phyloP scores from a whole-genome alignment of 1,140 invertebrate genomes.

The Achatina immaculata region DNA sequence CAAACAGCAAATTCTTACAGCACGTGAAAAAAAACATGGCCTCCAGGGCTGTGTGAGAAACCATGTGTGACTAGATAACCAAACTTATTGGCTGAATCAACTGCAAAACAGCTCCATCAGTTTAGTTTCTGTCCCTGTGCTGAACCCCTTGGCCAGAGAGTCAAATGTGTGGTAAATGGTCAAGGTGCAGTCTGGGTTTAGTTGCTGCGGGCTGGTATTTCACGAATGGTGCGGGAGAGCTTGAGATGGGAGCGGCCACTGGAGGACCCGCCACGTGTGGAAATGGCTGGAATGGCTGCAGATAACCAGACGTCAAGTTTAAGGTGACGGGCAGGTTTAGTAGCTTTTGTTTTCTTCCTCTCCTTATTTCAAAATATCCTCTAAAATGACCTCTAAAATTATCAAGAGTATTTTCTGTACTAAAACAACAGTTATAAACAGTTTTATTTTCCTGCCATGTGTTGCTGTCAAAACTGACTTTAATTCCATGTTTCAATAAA shows the following conservation, averaged over 20 bases:
- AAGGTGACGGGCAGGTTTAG: not conserved
- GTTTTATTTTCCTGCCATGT: not conserved
- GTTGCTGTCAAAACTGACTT: too few species aligned
- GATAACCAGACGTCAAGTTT: not conserved
- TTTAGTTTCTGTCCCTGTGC: conserved; percentile 61
- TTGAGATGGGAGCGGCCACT: not conserved
- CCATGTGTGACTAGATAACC: not conserved
- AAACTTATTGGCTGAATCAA: not conserved
- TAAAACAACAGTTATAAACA: not conserved
- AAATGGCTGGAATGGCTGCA: conserved; percentile 48
- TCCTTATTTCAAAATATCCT: too few species aligned
- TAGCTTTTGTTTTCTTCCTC: too few species aligned
- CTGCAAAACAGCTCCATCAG: not conserved
- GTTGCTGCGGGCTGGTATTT: conserved; percentile 33
- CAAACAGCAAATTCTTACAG: not conserved
- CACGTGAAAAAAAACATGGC: not conserved
- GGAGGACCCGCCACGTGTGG: conserved; percentile 41
- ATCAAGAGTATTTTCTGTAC: not conserved
- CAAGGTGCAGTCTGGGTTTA: conserved; percentile 45
- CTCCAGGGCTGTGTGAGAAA: not conserved
- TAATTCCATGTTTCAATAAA: too few species aligned
- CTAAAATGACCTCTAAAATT: not conserved
- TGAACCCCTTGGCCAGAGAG: conserved; percentile 69
- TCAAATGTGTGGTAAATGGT: conserved; percentile 69
- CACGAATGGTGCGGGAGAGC: conserved; percentile 50